Base-by-base conservation (phyloP, 2,113 vertebrate genomes). In the Phyllostomus hastatus region DNA sequence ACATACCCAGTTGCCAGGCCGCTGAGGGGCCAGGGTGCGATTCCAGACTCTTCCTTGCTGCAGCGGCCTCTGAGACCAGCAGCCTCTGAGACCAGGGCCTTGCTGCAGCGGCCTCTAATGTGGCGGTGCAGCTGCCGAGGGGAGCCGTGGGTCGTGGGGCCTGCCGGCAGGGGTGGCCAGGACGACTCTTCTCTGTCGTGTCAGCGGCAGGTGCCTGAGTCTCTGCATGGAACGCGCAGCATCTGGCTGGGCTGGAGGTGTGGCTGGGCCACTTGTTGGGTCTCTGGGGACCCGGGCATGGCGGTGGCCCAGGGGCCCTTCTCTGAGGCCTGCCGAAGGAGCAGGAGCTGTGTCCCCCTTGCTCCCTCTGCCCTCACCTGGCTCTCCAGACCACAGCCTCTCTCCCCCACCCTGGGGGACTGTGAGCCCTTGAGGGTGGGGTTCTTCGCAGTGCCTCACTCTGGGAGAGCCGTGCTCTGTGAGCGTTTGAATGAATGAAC, bases 371-470 rank as follows among this genome's bases (percentile, higher is more conserved):
- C 16, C 70, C 31, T 16, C 28, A 41, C 67, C 38, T 22, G 89
- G 54, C 26, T 43, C 10, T 67, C 28, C 33, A 22, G 61, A 43
- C 22, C 0, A 0, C 14, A 16, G 0, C 10, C 10, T 16, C 46
- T 52, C 1, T 10, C 14, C 2, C 4, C 33, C 43, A 22, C 7
- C 7, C 50, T 3, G 50, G 0, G 0, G 46, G 33, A 43, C 48
- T 10, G 22, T 14, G 75, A 69, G 31, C 31, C 72, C n/a, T 11
- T 0, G 3, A 67, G 69, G 24, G n/a, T 10, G 24, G 19, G 59
- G 1, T 9, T 31, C 31, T 1, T 9, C 3, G 0, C 0, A 0
- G 16, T 0, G 0, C n/a, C 50, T 35, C 16, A 35, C 28, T 19
- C 2, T 0, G 35, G 70, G 61, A 24, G 26, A 61, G 22, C 41